phyloP scores from a whole-genome alignment of 2,888 invertebrate species.

The Drosophila limbata region DNA sequence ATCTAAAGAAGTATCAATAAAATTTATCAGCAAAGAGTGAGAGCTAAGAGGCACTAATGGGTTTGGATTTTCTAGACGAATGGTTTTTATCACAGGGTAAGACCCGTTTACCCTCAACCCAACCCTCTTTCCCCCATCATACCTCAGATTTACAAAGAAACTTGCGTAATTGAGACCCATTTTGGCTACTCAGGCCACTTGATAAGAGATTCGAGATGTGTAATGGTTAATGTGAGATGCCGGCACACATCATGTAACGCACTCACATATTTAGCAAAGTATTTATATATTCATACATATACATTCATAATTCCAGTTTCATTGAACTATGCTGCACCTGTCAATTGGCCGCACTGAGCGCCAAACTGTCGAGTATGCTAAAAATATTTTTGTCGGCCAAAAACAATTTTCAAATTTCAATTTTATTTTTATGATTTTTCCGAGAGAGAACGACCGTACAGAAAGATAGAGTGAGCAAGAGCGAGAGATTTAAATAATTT shows the following conservation, averaged over 20 bases:
- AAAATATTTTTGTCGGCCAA: conserved; percentile 77
- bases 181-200: conserved; percentile 30
- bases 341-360: conserved; percentile 54
- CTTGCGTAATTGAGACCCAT: conserved; percentile 72
- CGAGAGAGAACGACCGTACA: conserved; percentile 15
- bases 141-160: conserved; percentile 32
- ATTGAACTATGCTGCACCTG: conserved; percentile 76
- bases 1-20: conserved; percentile 49
- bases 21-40: conserved; percentile 48
- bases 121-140: conserved; percentile 9
- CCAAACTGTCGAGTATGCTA: conserved; percentile 55
- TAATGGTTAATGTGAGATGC: conserved; percentile 1
- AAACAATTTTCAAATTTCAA: conserved; percentile 73
- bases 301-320: conserved; percentile 67
- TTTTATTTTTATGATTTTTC: conserved; percentile 60
- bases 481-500: conserved; percentile 13
- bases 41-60: conserved; percentile 61
- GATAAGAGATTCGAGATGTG: conserved; percentile 19
- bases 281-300: conserved; percentile 3
- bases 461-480: conserved; percentile 30
- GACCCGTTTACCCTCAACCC: conserved; percentile 33
- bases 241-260: conserved; percentile 18
- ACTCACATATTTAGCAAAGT: not conserved
- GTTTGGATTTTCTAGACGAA: conserved; percentile 85
- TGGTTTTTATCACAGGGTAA: conserved; percentile 85